Evolutionary conservation across 1,140 invertebrate species (phyloP).

Genomic region (Drosophila equinoxialis): DNA sequence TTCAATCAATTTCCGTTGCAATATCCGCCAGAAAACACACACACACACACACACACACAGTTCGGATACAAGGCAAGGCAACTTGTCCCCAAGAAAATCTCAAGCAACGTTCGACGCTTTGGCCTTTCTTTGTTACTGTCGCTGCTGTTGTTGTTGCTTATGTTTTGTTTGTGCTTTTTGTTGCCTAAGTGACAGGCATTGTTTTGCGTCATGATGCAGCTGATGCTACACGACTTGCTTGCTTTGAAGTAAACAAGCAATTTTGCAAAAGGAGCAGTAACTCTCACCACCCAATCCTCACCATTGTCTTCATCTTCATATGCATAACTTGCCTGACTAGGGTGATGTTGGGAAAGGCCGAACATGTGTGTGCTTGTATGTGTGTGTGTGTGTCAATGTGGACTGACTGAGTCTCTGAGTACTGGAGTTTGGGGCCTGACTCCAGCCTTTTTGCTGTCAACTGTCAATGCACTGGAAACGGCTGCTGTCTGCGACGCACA

Average conservation of each 20-base stretch:
- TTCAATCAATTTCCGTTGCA: conserved; percentile 77
- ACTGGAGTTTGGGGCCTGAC: neutral
- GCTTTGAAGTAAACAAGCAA: conserved; percentile 81
- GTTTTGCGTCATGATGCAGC: conserved; percentile 71
- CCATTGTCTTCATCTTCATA: conserved; percentile 40
- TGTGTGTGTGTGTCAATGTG: neutral
- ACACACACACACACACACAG: neutral
- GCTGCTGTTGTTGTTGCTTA: conserved; percentile 28
- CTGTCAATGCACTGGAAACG: conserved; percentile 72
- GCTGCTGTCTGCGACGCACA: conserved; percentile 38
- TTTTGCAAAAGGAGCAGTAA: conserved; percentile 54
- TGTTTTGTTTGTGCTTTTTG: conserved; percentile 41
- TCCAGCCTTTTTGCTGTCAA: conserved; percentile 70
- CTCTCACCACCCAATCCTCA: conserved; percentile 3
- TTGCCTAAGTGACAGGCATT: conserved; percentile 71
- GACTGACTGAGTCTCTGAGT: neutral
- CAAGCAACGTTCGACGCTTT: conserved; percentile 52
- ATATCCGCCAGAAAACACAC: conserved; percentile 58
- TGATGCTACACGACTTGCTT: conserved; percentile 75
- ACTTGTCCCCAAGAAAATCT: conserved; percentile 49
- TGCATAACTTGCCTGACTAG: conserved; percentile 48
- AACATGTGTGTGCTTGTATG: neutral
- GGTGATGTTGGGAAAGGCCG: neutral
- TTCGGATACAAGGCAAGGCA: conserved; percentile 19
- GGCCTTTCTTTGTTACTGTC: conserved; percentile 20